Base-by-base conservation (phyloP, 2,888 invertebrate species). In the Cantharis lateralis region DNA sequence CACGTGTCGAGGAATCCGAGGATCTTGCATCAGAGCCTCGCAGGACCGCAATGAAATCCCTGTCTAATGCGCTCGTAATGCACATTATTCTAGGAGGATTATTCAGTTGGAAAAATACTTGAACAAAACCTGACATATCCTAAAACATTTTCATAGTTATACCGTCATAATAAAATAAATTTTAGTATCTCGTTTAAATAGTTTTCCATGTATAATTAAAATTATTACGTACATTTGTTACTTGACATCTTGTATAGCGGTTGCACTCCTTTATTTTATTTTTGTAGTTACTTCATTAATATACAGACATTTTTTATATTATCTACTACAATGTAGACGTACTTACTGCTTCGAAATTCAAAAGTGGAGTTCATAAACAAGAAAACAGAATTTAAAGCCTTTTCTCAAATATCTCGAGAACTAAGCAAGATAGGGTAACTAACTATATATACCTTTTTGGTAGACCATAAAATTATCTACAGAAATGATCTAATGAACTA, bases 11-110 rank as follows among this genome's bases (percentile, higher is more conserved):
- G 79, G 74, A 74, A 76, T 81, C 79, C 72, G 76, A 69, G 78
- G 79, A 79, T 80, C 79, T 73, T 80, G 73, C 79, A 81, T 74
- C 72, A 76, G 72, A 80, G 78, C 78, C 80, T 80, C 83, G 68
- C 75, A 83, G 82, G 83, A 82, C 82, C 81, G 78, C 81, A 78
- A 79, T 81, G 78, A 83, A 84, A 84, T 83, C 82, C 82, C 78
- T 74, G 77, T 82, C 82, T 84, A 84, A 84, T 83, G 81, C 83
- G 81, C 77, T 81, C 77, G 80, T 82, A 83, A 83, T 82, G 82
- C 80, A 82, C 79, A 81, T 82, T 81, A 82, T 81, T 81, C 80
- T 80, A 79, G 63, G 74, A 79, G 79, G 80, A 80, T 82, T 81
- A 81, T 80, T 82, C 81, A 79, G 75, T 78, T 76, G 81, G 77